A percentile compares a stretch with the other conserved stretches of the same genome.
These are phyloP conservation scores for Phymatocera aterrima DNA, from an alignment of 2,888 invertebrate species.

Conservation along the genomic window DNA sequence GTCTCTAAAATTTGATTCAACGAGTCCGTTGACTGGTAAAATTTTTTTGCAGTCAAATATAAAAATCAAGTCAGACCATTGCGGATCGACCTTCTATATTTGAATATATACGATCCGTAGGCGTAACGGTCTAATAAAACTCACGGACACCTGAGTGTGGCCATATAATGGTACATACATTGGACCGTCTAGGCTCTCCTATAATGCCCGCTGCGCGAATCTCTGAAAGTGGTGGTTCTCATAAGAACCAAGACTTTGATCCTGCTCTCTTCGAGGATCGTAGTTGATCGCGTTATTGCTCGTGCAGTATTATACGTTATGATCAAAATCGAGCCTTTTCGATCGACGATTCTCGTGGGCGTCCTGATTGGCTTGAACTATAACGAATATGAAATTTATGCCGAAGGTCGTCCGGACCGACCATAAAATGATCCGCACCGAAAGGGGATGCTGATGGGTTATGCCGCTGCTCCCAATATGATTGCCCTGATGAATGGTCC, in stretches of 20 bases:
- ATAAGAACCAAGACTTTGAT: slow-evolving; percentile 48
- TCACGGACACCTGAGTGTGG: slow-evolving; percentile 31
- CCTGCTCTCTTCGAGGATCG: slow-evolving; percentile 37
- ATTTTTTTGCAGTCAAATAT: slow-evolving; percentile 16
- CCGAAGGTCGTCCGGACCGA: slow-evolving; percentile 56
- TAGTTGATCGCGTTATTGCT: slow-evolving; percentile 62
- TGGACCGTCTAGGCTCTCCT: not conserved
- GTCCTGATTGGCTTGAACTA: slow-evolving; percentile 55
- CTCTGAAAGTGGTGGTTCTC: not conserved
- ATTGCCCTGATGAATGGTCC: slow-evolving; percentile 60
- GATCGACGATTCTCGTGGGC: slow-evolving; percentile 48
- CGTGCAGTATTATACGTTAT: slow-evolving; percentile 56
- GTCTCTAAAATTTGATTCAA: slow-evolving; percentile 3
- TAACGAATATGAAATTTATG: slow-evolving; percentile 60
- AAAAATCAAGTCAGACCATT: slow-evolving; percentile 26
- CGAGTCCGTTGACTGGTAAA: not conserved
- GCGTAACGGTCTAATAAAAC: slow-evolving; percentile 36
- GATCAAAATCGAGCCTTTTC: slow-evolving; percentile 53
- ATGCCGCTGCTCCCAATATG: slow-evolving; percentile 58
- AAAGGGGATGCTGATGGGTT: slow-evolving; percentile 50
- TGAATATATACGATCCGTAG: slow-evolving; percentile 39
- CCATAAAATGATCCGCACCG: slow-evolving; percentile 60
- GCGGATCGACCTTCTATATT: slow-evolving; percentile 31
- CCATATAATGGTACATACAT: slow-evolving; percentile 16
- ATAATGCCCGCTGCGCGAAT: not conserved